Evolutionary conservation across 1,140 invertebrate species (phyloP).

Genomic region (Megalonaias nervosa): DNA sequence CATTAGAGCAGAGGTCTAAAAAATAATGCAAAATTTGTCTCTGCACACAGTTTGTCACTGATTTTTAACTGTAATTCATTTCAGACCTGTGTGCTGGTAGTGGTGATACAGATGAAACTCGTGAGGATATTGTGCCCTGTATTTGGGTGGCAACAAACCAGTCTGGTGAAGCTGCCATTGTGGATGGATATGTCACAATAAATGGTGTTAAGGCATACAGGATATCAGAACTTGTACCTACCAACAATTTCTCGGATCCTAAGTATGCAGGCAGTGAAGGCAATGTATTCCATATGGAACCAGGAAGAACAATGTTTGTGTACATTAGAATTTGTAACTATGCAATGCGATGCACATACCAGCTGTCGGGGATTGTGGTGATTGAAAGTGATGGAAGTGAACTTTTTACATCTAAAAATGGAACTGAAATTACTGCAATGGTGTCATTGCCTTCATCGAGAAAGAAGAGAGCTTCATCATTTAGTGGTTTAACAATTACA

Average conservation of each 20-base stretch:
- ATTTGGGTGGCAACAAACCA: constrained; percentile 23
- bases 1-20: too few relatives aligned
- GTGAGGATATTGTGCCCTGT: constrained; percentile 28
- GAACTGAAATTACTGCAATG: too few relatives aligned
- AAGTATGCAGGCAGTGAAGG: neutral
- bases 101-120: constrained; percentile 1
- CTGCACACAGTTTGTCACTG: too few relatives aligned
- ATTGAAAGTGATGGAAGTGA: neutral
- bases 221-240: constrained; percentile 13
- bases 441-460: too few relatives aligned
- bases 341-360: constrained; percentile 14
- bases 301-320: constrained; percentile 22
- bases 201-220: neutral
- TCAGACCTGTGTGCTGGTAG: constrained; percentile 31
- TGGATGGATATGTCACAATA: constrained; percentile 11
- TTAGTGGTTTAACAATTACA: too few relatives aligned
- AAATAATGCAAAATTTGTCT: too few relatives aligned
- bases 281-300: constrained; percentile 25
- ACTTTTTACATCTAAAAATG: too few relatives aligned
- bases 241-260: neutral
- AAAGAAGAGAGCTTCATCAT: too few relatives aligned
- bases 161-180: constrained; percentile 25
- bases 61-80: neutral
- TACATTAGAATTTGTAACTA: constrained; percentile 26
- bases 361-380: constrained; percentile 12